These are phyloP conservation scores for Redunca redunca DNA, from an alignment of 2,113 vertebrate species.

Conservation along the genomic window DNA sequence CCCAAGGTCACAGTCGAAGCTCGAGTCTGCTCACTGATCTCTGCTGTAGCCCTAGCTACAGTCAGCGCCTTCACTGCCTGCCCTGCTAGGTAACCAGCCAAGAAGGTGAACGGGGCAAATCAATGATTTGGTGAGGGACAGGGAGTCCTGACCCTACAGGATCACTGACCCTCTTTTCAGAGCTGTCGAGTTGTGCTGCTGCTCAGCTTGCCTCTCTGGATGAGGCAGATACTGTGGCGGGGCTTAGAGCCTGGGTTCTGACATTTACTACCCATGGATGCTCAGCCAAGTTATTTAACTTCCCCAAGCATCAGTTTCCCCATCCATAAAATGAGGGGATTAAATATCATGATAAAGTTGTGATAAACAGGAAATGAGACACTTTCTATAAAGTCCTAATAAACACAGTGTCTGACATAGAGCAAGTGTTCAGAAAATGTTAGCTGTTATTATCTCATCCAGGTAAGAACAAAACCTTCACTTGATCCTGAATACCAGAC, in stretches of 20 bases:
- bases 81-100: background rate
- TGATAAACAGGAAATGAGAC: background rate
- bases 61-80: background rate
- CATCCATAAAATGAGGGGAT: background rate
- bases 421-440: background rate
- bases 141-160: background rate
- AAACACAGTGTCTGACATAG: background rate
- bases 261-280: background rate
- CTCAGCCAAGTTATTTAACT: background rate
- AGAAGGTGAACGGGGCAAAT: background rate
- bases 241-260: background rate
- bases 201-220: background rate
- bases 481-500: background rate
- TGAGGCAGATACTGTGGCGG: background rate
- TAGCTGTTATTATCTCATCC: background rate
- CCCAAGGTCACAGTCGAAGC: background rate
- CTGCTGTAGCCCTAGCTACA: background rate
- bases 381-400: background rate
- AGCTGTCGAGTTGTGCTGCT: background rate
- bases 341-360: background rate
- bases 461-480: background rate
- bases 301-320: background rate
- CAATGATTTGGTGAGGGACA: background rate
- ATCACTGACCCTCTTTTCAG: background rate
- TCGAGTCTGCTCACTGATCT: background rate